Evolutionary conservation across 2,888 invertebrate genomes (phyloP).

Genomic region (Aphrophora alni): DNA sequence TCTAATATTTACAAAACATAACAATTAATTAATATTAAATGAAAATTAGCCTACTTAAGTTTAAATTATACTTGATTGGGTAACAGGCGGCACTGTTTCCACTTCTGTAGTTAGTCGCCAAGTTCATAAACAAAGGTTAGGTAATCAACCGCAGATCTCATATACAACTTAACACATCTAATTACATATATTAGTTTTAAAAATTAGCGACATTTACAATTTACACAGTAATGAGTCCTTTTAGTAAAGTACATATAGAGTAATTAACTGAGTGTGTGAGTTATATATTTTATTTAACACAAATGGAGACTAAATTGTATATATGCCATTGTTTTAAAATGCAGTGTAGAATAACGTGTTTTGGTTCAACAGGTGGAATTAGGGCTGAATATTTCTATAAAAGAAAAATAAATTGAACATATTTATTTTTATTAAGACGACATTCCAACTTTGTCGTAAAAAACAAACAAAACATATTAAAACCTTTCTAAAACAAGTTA

Average conservation of each 20-base stretch:
- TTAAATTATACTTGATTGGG: neutral
- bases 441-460: no score
- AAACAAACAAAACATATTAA: no score
- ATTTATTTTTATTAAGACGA: no score
- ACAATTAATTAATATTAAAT: neutral
- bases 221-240: neutral
- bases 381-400: no score
- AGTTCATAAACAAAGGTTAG: neutral
- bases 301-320: no score
- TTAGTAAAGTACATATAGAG: neutral
- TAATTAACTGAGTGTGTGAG: neutral
- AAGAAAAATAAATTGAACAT: no score
- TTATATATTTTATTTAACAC: neutral
- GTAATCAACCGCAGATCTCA: conserved; percentile 2
- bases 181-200: conserved; percentile 24
- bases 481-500: no score
- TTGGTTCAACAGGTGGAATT: no score
- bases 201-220: conserved; percentile 3
- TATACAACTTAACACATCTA: conserved; percentile 22
- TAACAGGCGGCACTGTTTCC: neutral
- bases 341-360: no score
- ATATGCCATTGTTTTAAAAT: no score
- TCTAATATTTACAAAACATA: conserved; percentile 6
- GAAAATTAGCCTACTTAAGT: neutral
- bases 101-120: neutral